These are phyloP conservation scores for Tupaia chinensis DNA, from an alignment of 2,113 vertebrate genomes.

Conservation along the genomic window DNA sequence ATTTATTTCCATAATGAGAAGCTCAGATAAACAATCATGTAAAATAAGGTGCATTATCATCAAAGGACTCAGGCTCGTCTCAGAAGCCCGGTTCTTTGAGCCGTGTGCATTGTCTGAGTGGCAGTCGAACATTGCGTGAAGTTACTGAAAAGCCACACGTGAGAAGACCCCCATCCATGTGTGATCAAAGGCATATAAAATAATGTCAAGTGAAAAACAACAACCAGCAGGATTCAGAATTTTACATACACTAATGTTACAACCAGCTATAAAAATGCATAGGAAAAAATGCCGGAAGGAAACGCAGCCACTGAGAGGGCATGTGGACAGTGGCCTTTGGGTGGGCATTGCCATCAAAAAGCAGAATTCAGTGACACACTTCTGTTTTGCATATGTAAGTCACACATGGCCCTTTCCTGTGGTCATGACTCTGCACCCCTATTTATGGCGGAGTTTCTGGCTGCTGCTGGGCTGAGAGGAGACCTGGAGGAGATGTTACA, in stretches of 20 bases:
- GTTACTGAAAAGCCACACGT: background rate
- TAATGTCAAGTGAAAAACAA: conserved; percentile 23
- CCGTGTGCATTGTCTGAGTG: background rate
- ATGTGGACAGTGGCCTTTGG: rapidly evolving
- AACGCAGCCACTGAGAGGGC: background rate
- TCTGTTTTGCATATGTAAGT: background rate
- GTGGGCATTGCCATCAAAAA: background rate
- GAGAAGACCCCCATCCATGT: conserved; percentile 4
- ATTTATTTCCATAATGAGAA: conserved; percentile 83
- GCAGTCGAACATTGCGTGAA: background rate
- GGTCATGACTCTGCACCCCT: rapidly evolving
- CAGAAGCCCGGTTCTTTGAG: conserved; percentile 23
- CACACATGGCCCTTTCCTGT: background rate
- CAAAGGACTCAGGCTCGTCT: conserved; percentile 7
- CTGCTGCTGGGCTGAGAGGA: too few relatives aligned
- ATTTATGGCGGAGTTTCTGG: rapidly evolving
- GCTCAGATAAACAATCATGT: conserved; percentile 81
- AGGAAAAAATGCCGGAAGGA: background rate
- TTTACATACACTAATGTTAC: background rate
- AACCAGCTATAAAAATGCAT: rapidly evolving
- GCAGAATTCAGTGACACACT: background rate
- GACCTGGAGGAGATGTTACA: rapidly evolving
- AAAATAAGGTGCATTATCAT: conserved; percentile 58
- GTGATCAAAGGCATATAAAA: conserved; percentile 52
- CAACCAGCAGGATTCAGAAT: background rate